These are phyloP conservation scores for Tenthredo livida DNA, from an alignment of 2,888 invertebrate species.

Conservation along the genomic window DNA sequence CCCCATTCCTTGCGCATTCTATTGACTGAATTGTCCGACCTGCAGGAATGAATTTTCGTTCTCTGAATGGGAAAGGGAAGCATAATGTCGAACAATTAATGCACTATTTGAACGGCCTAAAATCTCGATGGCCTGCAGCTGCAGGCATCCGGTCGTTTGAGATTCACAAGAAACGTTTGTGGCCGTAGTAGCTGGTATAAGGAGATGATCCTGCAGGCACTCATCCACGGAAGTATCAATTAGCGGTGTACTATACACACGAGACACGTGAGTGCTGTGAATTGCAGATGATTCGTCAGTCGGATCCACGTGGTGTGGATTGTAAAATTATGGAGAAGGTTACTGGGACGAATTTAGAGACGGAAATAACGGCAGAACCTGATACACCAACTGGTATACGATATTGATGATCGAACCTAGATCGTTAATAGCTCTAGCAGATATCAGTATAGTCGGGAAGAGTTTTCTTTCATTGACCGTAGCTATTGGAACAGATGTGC, in stretches of 20 bases:
- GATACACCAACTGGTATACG: neutral
- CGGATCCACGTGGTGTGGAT: neutral
- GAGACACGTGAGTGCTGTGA: neutral
- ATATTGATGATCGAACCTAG: neutral
- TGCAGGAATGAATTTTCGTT: neutral
- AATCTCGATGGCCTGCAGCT: neutral
- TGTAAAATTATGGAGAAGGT: neutral
- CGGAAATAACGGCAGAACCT: neutral
- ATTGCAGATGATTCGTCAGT: neutral
- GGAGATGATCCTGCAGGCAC: neutral
- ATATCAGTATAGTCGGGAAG: neutral
- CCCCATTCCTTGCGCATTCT: neutral
- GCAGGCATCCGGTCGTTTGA: neutral
- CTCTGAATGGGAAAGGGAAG: neutral
- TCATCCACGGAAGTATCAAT: slow-evolving; percentile 38
- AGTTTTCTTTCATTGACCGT: neutral
- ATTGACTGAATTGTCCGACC: neutral
- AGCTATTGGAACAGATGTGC: neutral
- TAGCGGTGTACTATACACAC: neutral
- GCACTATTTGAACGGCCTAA: neutral
- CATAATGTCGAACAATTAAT: neutral
- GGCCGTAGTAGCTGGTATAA: neutral
- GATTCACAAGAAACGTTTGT: slow-evolving; percentile 20
- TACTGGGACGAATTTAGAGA: neutral
- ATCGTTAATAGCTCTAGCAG: neutral